These are phyloP conservation scores for Heterodera carotae DNA, from an alignment of 1,140 invertebrate species.

Conservation along the genomic window DNA sequence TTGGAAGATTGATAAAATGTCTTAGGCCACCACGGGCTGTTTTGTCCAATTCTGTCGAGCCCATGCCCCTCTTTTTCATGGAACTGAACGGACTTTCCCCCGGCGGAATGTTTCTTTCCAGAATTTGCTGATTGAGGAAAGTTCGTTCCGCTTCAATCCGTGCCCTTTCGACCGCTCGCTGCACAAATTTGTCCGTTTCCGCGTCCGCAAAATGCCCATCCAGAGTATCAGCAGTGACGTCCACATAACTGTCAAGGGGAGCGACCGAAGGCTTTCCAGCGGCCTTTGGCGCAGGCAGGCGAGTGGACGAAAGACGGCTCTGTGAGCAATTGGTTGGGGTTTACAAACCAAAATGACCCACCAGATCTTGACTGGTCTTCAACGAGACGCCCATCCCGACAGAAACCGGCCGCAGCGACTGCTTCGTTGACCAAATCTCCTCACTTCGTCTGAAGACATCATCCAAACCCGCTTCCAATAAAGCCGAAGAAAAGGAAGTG, in stretches of 20 bases:
- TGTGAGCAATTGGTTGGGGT: not conserved
- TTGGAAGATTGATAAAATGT: slow-evolving; percentile 8
- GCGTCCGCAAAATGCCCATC: slow-evolving; percentile 15
- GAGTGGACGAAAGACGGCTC: slow-evolving; percentile 27
- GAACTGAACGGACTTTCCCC: slow-evolving; percentile 7
- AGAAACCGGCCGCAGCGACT: slow-evolving; percentile 30
- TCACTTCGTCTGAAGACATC: slow-evolving; percentile 49
- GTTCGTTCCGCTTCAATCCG: slow-evolving; percentile 48
- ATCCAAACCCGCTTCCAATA: slow-evolving; percentile 31
- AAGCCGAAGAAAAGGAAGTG: slow-evolving; percentile 9
- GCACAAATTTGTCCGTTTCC: slow-evolving; percentile 44
- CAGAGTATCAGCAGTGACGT: slow-evolving; percentile 3
- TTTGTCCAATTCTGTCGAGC: not conserved
- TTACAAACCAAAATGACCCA: too few species aligned
- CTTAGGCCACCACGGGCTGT: not conserved
- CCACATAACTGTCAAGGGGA: not conserved
- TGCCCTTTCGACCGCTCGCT: slow-evolving; percentile 41
- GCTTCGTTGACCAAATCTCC: slow-evolving; percentile 53
- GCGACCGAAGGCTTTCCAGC: not conserved
- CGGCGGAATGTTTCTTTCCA: slow-evolving; percentile 35
- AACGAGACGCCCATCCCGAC: slow-evolving; percentile 24
- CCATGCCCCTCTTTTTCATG: slow-evolving; percentile 14
- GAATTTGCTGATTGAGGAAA: slow-evolving; percentile 52
- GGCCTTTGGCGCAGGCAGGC: not conserved
- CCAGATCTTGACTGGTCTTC: slow-evolving; percentile 26